Base-by-base conservation (phyloP, 2,888 invertebrate species). In the Fragum fragum region DNA sequence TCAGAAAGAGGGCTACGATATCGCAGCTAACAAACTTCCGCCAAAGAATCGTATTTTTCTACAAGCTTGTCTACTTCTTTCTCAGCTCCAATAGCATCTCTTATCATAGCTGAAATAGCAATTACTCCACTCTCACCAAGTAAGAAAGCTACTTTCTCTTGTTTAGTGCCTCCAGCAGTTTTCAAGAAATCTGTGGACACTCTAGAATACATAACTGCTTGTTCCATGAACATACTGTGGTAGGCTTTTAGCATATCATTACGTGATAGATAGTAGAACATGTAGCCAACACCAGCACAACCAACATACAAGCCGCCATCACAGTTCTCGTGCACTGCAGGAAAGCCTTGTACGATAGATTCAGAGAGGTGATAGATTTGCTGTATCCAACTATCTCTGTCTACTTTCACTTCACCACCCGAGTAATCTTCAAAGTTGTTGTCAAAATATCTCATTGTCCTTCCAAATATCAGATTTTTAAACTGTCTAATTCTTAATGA, bases 121-220 rank as follows among this genome's bases (percentile, higher is more conserved):
- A 96, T 96, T 5, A 97, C 96, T 0, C 98, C 98, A 14, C 96
- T 96, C 91, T 96, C 96, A 1, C 98, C 98, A n/a, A 97, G 95
- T 18, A 98, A 94, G 94, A 97, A 97, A 18, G 96, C 96, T 66
- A 96, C 95, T 80, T 97, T 96, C n/a, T 94, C 89, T 90, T 95
- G 93, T 81, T 95, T 95, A 61, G 94, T 79, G 3, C 42, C 47
- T 11, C 75, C 79, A 11, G 53, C 55, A 28, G 77, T 70, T n/a
- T 83, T 77, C 1, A 73, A 80, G 94, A 95, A 95, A 53, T 95
- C 95, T 79, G 97, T 93, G 1, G 97, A 96, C 14, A 96, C 96
- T 72, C 95, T 95, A 23, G 97, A 94, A 91, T 97, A 97, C 71
- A 96, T 95, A 1, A 96, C 89, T 0, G 96, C 96, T 89, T 96